Evolutionary conservation across 2,888 invertebrate genomes (phyloP).

Genomic region (Spilarctia lutea): DNA sequence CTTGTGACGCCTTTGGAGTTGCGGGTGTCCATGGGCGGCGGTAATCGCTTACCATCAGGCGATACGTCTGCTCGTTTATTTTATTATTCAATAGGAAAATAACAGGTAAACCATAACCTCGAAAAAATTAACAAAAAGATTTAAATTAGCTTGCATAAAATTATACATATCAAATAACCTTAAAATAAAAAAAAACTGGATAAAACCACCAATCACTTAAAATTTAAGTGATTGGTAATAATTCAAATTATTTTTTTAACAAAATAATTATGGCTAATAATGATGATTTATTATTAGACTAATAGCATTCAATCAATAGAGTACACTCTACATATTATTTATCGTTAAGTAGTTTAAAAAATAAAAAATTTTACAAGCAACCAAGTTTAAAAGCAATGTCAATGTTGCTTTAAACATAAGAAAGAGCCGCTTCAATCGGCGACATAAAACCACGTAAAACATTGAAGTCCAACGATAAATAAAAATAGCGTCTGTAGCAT

Average conservation of each 20-base stretch:
- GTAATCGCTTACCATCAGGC: too few species aligned
- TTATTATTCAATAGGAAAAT: too few species aligned
- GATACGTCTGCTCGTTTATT: too few species aligned
- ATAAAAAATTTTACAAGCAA: neutral
- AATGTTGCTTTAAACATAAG: constrained; percentile 22
- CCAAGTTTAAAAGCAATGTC: constrained; percentile 27
- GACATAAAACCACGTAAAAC: constrained; percentile 55
- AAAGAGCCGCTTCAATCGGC: constrained; percentile 26
- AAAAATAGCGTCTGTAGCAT: constrained; percentile 73
- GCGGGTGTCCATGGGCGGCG: too few species aligned
- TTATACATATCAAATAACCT: too few species aligned
- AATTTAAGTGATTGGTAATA: too few species aligned
- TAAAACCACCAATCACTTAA: neutral
- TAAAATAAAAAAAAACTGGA: too few species aligned
- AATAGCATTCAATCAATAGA: neutral
- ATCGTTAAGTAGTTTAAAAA: neutral
- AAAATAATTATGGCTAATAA: neutral
- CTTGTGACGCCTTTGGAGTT: too few species aligned
- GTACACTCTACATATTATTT: too few species aligned
- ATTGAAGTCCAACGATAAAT: constrained; percentile 66
- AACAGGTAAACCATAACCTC: too few species aligned
- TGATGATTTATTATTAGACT: neutral
- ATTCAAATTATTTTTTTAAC: neutral
- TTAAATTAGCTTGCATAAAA: too few species aligned
- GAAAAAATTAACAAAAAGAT: too few species aligned